Percentiles rank a stretch among this genome's conserved stretches.
Conservation (phyloP, 2,888 invertebrate genomes). For the Megamerina dolium region DNA sequence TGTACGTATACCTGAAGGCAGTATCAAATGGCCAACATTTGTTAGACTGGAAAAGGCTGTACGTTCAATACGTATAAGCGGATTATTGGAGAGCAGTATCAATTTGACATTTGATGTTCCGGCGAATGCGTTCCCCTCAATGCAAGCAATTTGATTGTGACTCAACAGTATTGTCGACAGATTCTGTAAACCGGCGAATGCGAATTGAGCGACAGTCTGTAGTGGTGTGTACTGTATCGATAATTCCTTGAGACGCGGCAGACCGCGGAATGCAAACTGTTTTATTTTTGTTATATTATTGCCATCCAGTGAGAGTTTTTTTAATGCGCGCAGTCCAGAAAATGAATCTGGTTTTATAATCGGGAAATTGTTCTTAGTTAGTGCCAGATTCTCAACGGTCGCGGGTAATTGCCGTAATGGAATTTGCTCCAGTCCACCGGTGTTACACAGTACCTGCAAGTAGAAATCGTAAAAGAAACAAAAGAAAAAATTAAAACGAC, state of each 20-base stretch:
- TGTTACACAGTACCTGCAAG: slow-evolving; percentile 80
- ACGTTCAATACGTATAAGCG: slow-evolving; percentile 70
- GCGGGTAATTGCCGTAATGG: slow-evolving; percentile 68
- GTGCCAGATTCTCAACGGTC: slow-evolving; percentile 75
- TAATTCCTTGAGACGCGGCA: slow-evolving; percentile 69
- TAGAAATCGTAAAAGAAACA: too few relatives aligned
- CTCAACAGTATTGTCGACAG: slow-evolving; percentile 65
- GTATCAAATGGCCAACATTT: slow-evolving; percentile 73
- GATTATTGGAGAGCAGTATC: slow-evolving; percentile 78
- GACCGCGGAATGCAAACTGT: slow-evolving; percentile 79
- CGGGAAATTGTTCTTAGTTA: slow-evolving; percentile 80
- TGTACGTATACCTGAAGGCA: slow-evolving; percentile 72
- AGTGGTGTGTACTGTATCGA: slow-evolving; percentile 84
- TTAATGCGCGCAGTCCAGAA: slow-evolving; percentile 69
- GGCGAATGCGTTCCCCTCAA: slow-evolving; percentile 75
- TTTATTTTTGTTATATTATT: slow-evolving; percentile 80
- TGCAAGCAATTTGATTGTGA: slow-evolving; percentile 65
- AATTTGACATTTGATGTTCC: slow-evolving; percentile 78
- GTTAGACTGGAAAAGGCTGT: slow-evolving; percentile 80
- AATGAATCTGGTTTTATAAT: slow-evolving; percentile 78
- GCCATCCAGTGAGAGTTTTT: slow-evolving; percentile 77
- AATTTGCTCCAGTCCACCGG: slow-evolving; percentile 73
- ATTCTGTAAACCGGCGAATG: slow-evolving; percentile 79
- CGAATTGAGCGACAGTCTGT: slow-evolving; percentile 71
- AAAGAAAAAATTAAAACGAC: slow-evolving; percentile 7